phyloP scores from a whole-genome alignment of 1,140 invertebrate genomes.

The Melipona quadrifasciata region DNA sequence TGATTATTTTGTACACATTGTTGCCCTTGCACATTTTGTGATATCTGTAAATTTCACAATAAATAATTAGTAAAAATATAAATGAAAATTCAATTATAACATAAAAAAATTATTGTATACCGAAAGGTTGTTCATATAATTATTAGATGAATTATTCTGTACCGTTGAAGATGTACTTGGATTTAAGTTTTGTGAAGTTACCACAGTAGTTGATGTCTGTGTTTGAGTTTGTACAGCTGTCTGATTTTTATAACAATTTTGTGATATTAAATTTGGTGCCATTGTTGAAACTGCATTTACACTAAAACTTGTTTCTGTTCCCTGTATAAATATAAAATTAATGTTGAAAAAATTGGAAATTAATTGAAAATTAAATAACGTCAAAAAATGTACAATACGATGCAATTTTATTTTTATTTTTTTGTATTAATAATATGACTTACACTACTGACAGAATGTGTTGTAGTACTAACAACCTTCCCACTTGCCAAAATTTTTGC shows the following conservation, averaged over 20 bases:
- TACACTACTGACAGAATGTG: slow-evolving; percentile 72
- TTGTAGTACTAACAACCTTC: slow-evolving; percentile 79
- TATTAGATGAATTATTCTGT: slow-evolving; percentile 65
- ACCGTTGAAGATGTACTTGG: slow-evolving; percentile 57
- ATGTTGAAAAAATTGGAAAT: no score
- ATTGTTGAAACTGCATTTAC: slow-evolving; percentile 70
- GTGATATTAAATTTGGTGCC: slow-evolving; percentile 67
- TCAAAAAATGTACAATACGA: not conserved
- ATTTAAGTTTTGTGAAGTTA: slow-evolving; percentile 71
- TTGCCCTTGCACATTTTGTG: slow-evolving; percentile 65
- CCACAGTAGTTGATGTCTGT: slow-evolving; percentile 63
- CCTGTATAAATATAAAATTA: slow-evolving; percentile 54
- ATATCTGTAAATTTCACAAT: slow-evolving; percentile 36
- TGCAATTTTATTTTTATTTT: not conserved
- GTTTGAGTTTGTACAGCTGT: slow-evolving; percentile 78
- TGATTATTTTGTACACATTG: slow-evolving; percentile 69
- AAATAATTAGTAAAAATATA: not conserved
- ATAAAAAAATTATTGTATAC: slow-evolving; percentile 62
- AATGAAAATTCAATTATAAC: slow-evolving; percentile 5
- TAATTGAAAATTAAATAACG: no score
- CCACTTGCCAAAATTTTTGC: slow-evolving; percentile 83
- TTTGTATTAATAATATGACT: slow-evolving; percentile 51
- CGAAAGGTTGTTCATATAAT: slow-evolving; percentile 70
- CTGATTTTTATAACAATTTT: slow-evolving; percentile 76
- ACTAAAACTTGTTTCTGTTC: slow-evolving; percentile 68